A percentile compares a stretch with the other conserved stretches of the same genome.
phyloP scores from a whole-genome alignment of 2,797 vertebrate species.

The Astyanax mexicanus region DNA sequence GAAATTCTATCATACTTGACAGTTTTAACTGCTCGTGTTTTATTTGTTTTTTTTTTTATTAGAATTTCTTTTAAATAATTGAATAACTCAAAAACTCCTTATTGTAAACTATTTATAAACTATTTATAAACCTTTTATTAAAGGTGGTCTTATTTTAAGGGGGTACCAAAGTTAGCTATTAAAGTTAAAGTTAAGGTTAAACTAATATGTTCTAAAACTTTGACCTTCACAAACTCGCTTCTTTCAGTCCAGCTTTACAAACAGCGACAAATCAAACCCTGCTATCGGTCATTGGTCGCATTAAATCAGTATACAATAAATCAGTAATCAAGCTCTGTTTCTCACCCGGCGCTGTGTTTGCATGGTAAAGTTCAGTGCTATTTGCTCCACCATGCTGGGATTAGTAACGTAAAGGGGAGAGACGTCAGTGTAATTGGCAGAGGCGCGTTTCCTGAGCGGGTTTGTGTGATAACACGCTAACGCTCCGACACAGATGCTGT shows the following conservation, averaged over 20 bases:
- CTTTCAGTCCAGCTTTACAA: background rate
- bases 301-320: background rate
- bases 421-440: background rate
- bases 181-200: too few relatives aligned
- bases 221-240: background rate
- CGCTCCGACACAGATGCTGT: background rate
- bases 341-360: background rate
- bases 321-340: background rate
- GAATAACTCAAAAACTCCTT: too few relatives aligned
- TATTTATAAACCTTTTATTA: too few relatives aligned
- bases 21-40: too few relatives aligned
- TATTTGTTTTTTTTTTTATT: too few relatives aligned
- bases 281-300: background rate
- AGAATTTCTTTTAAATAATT: too few relatives aligned
- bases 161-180: too few relatives aligned
- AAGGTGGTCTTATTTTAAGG: too few relatives aligned
- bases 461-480: background rate
- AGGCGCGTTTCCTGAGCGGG: background rate
- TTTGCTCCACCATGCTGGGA: background rate
- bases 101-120: too few relatives aligned
- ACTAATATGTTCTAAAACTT: too few relatives aligned
- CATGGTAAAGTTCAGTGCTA: slow-evolving; percentile 1
- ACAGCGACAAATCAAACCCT: background rate
- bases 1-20: too few relatives aligned
- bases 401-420: background rate